These are phyloP conservation scores for Perca schrenkii DNA, from an alignment of 2,113 vertebrate species.

Conservation along the genomic window DNA sequence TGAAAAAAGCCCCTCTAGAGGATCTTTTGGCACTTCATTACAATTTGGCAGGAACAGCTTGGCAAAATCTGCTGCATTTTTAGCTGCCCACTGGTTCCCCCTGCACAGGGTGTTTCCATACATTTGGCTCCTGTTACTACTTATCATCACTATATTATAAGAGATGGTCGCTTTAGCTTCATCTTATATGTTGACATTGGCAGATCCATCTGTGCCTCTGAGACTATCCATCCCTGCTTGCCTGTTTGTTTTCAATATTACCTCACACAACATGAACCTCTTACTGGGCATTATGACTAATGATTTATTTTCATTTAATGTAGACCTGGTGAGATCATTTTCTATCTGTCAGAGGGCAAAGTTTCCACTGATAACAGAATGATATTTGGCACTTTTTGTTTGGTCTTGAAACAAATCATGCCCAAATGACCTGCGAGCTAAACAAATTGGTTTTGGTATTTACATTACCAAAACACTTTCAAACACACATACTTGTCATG, in stretches of 20 bases:
- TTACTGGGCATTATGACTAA: conserved; percentile 57
- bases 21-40: conserved; percentile 56
- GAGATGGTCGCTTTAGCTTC: conserved; percentile 2
- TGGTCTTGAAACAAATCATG: conserved; percentile 47
- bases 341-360: conserved; percentile 46
- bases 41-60: conserved; percentile 56
- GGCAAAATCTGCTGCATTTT: conserved; percentile 44
- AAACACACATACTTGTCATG: neutral
- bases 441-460: neutral
- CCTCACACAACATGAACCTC: conserved; percentile 49
- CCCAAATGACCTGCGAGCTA: conserved; percentile 16
- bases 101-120: conserved; percentile 47
- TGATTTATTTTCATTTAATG: conserved; percentile 51
- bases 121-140: conserved; percentile 44
- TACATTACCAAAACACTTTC: neutral
- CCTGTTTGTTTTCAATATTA: conserved; percentile 63
- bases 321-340: conserved; percentile 33
- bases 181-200: conserved; percentile 1
- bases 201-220: conserved; percentile 18
- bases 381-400: conserved; percentile 46
- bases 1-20: neutral
- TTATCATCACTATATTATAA: conserved; percentile 14
- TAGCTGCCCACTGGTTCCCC: conserved; percentile 23
- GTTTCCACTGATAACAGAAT: conserved; percentile 53
- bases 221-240: conserved; percentile 18